These are phyloP conservation scores for Oscheius sp. DNA, from an alignment of 2,888 invertebrate genomes.

Conservation along the genomic window DNA sequence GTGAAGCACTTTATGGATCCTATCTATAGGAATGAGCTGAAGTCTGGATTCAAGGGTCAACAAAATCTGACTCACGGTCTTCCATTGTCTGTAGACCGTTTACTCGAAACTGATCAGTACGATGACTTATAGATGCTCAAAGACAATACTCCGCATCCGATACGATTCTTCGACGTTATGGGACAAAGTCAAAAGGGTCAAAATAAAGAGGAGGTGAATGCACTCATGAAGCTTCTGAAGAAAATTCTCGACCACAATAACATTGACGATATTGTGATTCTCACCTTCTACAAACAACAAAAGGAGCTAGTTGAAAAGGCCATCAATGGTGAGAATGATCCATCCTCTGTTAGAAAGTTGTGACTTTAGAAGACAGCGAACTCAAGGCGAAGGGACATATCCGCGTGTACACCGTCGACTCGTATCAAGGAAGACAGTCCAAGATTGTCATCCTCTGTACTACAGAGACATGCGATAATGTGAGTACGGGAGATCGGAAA, in stretches of 20 bases:
- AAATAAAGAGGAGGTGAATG: background rate
- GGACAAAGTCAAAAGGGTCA: background rate
- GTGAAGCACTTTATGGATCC: background rate
- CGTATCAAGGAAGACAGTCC: background rate
- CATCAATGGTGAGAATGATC: background rate
- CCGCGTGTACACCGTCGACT: background rate
- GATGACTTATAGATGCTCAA: background rate
- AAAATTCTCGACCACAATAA: background rate
- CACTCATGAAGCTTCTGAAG: background rate
- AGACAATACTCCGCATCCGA: background rate
- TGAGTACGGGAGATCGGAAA: background rate
- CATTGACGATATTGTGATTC: background rate
- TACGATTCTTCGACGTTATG: background rate
- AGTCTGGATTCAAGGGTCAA: background rate
- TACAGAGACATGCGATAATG: background rate
- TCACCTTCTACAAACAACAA: background rate
- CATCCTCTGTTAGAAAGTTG: too few relatives aligned
- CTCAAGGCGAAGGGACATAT: too few relatives aligned
- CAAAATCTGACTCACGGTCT: background rate
- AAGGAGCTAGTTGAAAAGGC: background rate
- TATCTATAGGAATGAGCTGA: background rate
- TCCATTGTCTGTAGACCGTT: too few relatives aligned
- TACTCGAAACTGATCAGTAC: too few relatives aligned
- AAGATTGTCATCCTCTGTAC: constrained; percentile 4
- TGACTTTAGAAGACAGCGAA: too few relatives aligned